Evolutionary conservation across 2,888 invertebrate species (phyloP), one percentile per base, ranked within the genome.

Genomic region (Drosophila greeni): DNA sequence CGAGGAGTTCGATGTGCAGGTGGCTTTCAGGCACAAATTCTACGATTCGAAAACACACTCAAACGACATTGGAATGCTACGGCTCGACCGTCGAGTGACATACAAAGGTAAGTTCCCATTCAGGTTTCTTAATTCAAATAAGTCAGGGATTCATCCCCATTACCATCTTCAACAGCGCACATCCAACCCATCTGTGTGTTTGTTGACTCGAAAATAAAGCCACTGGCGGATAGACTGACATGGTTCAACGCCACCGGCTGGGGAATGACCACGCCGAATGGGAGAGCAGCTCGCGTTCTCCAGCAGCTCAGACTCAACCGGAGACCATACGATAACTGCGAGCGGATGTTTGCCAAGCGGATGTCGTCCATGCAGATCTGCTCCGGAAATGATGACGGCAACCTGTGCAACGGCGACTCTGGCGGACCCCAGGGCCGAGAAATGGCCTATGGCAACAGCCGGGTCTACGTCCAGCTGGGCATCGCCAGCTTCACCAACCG

Each of bases 1-100:
- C 12, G 26, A 43, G 29, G 23, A 37, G 14, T 59, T 45, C 29
- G 29, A 18, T 1, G 55, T 55, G 34, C 11, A 2, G 3, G 9
- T 31, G 40, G 14, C 23, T 31, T n/a, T 59, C 9, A 36, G 11
- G 16, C 59, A 59, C 24, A 5, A 0, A 5, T n/a, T 4, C 1
- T 52, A n/a, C 14, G 8, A 51, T 1, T 0, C 3, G 3, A 1
- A 5, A 1, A 1, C 7, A 2, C 7, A 36, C 6, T 3, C 1
- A 24, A 54, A 54, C 26, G 54, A 54, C 26, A 58, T 58, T 9
- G 58, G 20, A 3, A 12, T 58, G 34, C 16, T 58, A 34, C 58
- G 53, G 0, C 58, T 58, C 5, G 54, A 33, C 1, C 29, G 7
- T 1, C 31, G 31, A 18, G 58, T 58, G 34, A 16, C 26, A 2